A percentile compares a stretch with the other conserved stretches of the same genome.
Conservation (phyloP, 1,140 invertebrate genomes). For the Oryctes rhinoceros region DNA sequence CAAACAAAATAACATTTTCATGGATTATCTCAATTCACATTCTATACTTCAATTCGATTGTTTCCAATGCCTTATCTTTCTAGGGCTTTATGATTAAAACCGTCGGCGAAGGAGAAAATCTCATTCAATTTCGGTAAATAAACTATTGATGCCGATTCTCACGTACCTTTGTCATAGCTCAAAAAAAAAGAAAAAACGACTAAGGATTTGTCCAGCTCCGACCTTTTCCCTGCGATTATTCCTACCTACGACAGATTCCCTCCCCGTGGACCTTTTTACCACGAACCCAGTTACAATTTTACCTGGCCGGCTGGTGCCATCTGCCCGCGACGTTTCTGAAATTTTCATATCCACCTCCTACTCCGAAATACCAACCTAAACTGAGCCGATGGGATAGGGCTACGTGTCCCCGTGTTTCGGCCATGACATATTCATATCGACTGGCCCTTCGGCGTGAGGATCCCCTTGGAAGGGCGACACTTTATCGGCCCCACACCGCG, state of each 20-base stretch:
- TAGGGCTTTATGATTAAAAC: no score
- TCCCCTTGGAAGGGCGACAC: background rate
- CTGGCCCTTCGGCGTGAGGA: background rate
- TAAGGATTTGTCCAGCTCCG: background rate
- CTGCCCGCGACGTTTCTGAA: background rate
- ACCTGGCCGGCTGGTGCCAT: background rate
- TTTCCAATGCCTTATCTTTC: no score
- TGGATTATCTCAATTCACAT: no score
- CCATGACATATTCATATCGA: conserved; percentile 9
- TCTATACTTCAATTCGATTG: no score
- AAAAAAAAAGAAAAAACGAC: background rate
- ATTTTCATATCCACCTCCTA: background rate
- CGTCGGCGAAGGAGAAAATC: no score
- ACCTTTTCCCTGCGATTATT: background rate
- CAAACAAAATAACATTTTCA: no score
- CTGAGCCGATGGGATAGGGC: background rate
- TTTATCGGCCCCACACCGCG: background rate
- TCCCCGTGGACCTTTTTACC: background rate
- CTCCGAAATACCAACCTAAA: background rate
- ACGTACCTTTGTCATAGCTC: no score
- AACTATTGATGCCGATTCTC: no score
- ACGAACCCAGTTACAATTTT: background rate
- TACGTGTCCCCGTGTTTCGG: background rate
- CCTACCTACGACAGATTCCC: background rate
- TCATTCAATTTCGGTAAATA: no score